phyloP scores from a whole-genome alignment of 2,797 vertebrate genomes.

The Halcyon smyrnensis region DNA sequence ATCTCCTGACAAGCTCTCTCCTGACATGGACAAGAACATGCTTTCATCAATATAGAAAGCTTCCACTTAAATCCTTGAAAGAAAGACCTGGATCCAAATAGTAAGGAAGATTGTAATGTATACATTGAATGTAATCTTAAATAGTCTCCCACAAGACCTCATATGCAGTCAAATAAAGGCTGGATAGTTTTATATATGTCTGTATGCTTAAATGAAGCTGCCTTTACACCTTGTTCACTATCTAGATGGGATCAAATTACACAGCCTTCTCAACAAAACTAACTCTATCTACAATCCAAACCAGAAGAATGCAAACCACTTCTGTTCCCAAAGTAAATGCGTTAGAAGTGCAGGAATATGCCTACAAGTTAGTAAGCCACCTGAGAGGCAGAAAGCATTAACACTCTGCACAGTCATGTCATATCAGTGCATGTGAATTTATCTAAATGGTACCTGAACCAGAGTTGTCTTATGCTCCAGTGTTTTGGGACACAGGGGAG shows the following conservation, averaged over 20 bases:
- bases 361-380: background rate
- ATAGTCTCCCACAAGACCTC: background rate
- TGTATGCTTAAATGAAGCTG: background rate
- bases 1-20: slow-evolving; percentile 38
- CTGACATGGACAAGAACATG: background rate
- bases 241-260: slow-evolving; percentile 1
- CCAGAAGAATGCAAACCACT: background rate
- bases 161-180: background rate
- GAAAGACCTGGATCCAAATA: background rate
- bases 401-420: background rate
- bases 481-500: background rate
- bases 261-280: background rate
- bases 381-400: slow-evolving; percentile 11
- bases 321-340: background rate
- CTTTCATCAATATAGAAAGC: slow-evolving; percentile 23
- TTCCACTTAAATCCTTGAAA: slow-evolving; percentile 21
- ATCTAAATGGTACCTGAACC: background rate
- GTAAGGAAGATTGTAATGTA: background rate
- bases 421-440: background rate
- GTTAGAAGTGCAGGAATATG: background rate
- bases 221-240: background rate
- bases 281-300: background rate
- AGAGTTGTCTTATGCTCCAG: background rate
- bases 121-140: background rate
- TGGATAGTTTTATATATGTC: background rate